A percentile compares a stretch with the other conserved stretches of the same genome.
phyloP scores from a whole-genome alignment of 2,888 invertebrate species.

The Urechis unicinctus region DNA sequence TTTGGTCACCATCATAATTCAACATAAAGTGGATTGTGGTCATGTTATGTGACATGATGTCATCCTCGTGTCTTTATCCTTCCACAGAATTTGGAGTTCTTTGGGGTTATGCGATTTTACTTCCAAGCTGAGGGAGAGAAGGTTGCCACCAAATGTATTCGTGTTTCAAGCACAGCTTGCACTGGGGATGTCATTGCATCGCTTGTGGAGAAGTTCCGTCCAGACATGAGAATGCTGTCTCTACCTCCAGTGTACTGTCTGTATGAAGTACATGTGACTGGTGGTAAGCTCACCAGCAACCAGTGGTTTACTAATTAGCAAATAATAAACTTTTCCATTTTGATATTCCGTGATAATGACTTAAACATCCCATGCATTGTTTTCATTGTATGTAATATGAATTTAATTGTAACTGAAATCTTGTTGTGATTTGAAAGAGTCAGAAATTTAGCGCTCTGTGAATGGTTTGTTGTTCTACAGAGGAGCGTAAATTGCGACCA shows the following conservation, averaged over 20 bases:
- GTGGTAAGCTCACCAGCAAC: constrained; percentile 58
- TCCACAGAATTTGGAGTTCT: constrained; percentile 89
- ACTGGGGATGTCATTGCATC: constrained; percentile 91
- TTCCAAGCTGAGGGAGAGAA: constrained; percentile 95
- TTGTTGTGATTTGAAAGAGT: no score
- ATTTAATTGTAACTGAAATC: no score
- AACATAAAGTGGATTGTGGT: no score
- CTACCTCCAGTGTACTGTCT: constrained; percentile 41
- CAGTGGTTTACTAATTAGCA: no score
- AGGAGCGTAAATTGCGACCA: constrained; percentile 81
- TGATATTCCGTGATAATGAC: background rate
- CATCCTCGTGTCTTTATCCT: no score
- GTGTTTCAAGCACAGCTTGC: constrained; percentile 93
- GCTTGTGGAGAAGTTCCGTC: constrained; percentile 98
- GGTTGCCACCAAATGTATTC: constrained; percentile 97
- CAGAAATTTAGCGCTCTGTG: no score
- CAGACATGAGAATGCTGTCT: constrained; percentile 93
- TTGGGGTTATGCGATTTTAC: constrained; percentile 99
- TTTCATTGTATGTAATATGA: no score
- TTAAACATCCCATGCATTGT: no score
- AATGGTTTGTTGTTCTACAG: constrained; percentile 45
- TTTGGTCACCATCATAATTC: no score
- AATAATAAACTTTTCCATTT: background rate
- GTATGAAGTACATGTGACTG: constrained; percentile 69
- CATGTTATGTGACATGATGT: no score